Evolutionary conservation across 2,797 vertebrate genomes (phyloP), one percentile per base, ranked within the genome.

Genomic region (Acomys russatus): DNA sequence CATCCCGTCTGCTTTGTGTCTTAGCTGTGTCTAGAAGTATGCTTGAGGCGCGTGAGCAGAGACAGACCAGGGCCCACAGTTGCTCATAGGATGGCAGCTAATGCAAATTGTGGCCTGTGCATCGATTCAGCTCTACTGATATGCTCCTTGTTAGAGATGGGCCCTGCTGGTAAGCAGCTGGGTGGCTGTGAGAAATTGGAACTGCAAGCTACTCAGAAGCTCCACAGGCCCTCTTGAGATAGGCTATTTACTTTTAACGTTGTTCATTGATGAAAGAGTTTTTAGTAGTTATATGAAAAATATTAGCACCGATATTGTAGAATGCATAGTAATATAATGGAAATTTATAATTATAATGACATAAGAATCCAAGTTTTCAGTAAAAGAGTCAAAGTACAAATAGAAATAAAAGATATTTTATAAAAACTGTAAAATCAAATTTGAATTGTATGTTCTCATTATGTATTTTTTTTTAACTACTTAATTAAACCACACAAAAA

Each of bases 401-500:
- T 74, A 87, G 68, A 91, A 88, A 77, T 54, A 88, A 44, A 71
- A 94, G 3, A 33, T 70, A 33, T 70, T 92, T 87, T 70, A 90
- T 88, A 84, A 94, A 63, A 91, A n/a, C 9, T 94, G 30, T 79
- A 90, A 84, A 91, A 54, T 28, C n/a, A 77, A 94, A 87, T 92
- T 92, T 90, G 9, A 90, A 94, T 80, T 94, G 3, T 20, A 88
- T 90, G 20, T 84, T 70, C 14, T 90, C 84, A 91, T 25, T n/a
- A 80, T 78, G 3, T 10, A 93, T 95, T 92, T 71, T 96, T n/a
- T 91, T 33, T 92, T 94, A 33, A 94, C 68, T 84, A 80, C 64
- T 86, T 73, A 25, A 0, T 84, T 56, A 94, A 90, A 25, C 2
- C 18, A 87, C 35, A 89, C 89, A 9, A 76, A 94, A 84, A 44